Conservation (phyloP, 2,888 invertebrate genomes). For the Chirona hameri region DNA sequence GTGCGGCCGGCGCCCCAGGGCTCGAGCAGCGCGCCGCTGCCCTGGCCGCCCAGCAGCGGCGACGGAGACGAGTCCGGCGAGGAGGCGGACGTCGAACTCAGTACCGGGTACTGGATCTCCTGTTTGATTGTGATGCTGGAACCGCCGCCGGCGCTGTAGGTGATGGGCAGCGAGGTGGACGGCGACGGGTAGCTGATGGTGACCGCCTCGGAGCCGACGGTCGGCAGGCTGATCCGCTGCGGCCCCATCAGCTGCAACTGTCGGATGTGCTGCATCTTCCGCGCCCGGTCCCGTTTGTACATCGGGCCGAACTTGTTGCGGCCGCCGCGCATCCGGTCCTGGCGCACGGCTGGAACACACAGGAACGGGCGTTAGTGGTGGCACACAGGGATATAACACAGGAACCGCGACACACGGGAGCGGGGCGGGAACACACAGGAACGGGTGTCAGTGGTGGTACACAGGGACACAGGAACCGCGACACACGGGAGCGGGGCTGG, state of each 20-base stretch:
- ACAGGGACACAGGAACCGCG: not conserved
- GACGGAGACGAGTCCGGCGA: constrained; percentile 88
- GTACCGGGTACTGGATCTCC: constrained; percentile 92
- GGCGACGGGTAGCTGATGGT: constrained; percentile 30
- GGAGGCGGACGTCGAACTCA: constrained; percentile 64
- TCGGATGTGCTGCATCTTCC: constrained; percentile 91
- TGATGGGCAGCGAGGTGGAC: constrained; percentile 43
- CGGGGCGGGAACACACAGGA: not conserved
- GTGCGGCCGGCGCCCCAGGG: constrained; percentile 32
- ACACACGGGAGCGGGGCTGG: constrained; percentile 58
- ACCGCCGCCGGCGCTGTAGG: constrained; percentile 57
- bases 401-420: not conserved
- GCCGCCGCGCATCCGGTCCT: constrained; percentile 98
- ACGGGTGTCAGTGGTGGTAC: not conserved
- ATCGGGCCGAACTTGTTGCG: constrained; percentile 99
- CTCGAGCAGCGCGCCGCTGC: not conserved
- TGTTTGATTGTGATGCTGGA: constrained; percentile 64
- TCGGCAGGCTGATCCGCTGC: constrained; percentile 44
- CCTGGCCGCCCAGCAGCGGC: constrained; percentile 54
- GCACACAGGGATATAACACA: not conserved
- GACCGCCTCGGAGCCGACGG: constrained; percentile 31
- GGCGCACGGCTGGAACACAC: constrained; percentile 81
- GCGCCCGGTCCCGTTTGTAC: constrained; percentile 98
- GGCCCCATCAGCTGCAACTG: constrained; percentile 62
- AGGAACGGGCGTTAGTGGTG: not conserved